Percentiles rank a stretch among this genome's conserved stretches.
phyloP scores from a whole-genome alignment of 2,888 invertebrate genomes.

The Orthonevra nobilis region DNA sequence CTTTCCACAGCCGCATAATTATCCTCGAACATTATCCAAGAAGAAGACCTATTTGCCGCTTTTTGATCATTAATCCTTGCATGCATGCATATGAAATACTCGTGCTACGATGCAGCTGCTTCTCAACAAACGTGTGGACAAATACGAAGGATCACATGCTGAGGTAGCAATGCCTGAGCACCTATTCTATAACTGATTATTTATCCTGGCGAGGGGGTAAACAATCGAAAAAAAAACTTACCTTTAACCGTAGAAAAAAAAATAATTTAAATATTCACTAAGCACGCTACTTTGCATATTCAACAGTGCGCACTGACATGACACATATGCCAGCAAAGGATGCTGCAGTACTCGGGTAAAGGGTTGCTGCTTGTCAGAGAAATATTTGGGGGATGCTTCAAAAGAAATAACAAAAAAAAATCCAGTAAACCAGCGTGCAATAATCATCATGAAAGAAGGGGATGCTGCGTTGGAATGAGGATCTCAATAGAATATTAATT shows the following conservation, averaged over 20 bases:
- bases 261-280: slow-evolving; percentile 65
- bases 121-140: slow-evolving; percentile 44
- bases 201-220: too few species aligned
- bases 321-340: slow-evolving; percentile 51
- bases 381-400: slow-evolving; percentile 43
- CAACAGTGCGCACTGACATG: slow-evolving; percentile 30
- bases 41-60: slow-evolving; percentile 4
- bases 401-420: slow-evolving; percentile 22
- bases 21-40: too few species aligned
- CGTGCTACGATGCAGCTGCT: slow-evolving; percentile 43
- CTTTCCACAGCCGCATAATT: background rate
- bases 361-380: too few species aligned
- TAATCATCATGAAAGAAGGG: too few species aligned
- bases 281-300: slow-evolving; percentile 67
- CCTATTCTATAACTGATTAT: slow-evolving; percentile 4
- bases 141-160: slow-evolving; percentile 54
- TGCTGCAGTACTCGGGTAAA: slow-evolving; percentile 42
- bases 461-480: slow-evolving; percentile 47
- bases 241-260: slow-evolving; percentile 33
- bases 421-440: background rate
- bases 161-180: slow-evolving; percentile 16
- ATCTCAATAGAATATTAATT: slow-evolving; percentile 70
- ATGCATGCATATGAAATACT: slow-evolving; percentile 30
- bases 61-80: slow-evolving; percentile 60
- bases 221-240: slow-evolving; percentile 17